Conservation (phyloP, 53 echinoderm and acorn worm genomes). For the Pentamera pediparva region DNA sequence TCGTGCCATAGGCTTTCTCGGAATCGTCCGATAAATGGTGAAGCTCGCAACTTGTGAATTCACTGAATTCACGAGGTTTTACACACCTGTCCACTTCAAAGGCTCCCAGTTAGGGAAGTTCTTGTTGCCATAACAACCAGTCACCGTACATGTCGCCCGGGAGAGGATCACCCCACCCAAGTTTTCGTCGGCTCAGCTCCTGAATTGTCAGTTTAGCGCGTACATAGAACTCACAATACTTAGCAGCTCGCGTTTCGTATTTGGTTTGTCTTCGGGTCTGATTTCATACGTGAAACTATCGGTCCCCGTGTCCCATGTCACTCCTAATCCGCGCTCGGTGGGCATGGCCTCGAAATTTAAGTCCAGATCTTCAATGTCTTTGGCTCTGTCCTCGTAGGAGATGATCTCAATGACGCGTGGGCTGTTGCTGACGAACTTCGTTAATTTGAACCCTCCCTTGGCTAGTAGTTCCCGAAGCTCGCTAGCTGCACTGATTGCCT, state of each 20-base stretch:
- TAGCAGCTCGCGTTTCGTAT: background rate
- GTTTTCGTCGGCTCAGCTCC: background rate
- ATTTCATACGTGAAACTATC: background rate
- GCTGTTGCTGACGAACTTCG: conserved; percentile 58
- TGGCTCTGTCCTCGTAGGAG: conserved; percentile 41
- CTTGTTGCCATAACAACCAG: too few relatives aligned
- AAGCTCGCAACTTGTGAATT: conserved; percentile 12
- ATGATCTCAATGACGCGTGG: too few relatives aligned
- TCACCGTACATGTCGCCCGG: background rate
- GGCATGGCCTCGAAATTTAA: conserved; percentile 25
- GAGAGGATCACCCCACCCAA: background rate
- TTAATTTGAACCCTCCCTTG: conserved; percentile 50
- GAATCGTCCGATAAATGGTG: conserved; percentile 56
- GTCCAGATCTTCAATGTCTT: conserved; percentile 29
- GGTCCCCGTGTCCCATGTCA: background rate
- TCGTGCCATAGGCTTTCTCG: conserved; percentile 36
- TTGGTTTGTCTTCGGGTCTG: background rate
- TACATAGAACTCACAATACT: background rate
- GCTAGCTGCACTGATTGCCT: conserved; percentile 22
- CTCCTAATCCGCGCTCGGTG: background rate
- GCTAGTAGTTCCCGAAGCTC: conserved; percentile 27
- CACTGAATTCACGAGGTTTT: conserved; percentile 38
- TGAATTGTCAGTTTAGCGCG: background rate
- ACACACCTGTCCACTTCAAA: conserved; percentile 48
- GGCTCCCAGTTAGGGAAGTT: background rate